Evolutionary conservation across 2,797 vertebrate species (phyloP).

Genomic region (Spatula clypeata): DNA sequence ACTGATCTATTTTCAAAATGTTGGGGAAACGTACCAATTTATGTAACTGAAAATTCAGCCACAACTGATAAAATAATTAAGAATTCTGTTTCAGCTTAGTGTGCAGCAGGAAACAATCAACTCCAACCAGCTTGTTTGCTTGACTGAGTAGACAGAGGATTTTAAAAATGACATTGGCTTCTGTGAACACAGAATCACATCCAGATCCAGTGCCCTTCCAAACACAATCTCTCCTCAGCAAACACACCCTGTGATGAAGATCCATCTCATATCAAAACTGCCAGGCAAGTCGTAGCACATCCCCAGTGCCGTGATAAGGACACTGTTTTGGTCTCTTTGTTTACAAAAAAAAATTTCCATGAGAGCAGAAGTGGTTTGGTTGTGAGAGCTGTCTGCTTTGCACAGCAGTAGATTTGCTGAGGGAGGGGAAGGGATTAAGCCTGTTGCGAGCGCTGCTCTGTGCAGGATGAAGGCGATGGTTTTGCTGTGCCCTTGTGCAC

Average conservation of each 20-base stretch:
- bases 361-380: background rate
- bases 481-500: background rate
- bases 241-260: background rate
- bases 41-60: background rate
- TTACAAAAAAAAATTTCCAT: background rate
- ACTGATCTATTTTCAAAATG: background rate
- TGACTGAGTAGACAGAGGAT: background rate
- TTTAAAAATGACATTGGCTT: background rate
- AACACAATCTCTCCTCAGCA: slow-evolving; percentile 19
- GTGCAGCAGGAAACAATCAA: background rate
- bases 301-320: background rate
- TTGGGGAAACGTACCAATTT: background rate
- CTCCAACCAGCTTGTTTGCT: background rate
- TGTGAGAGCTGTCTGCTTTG: background rate
- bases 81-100: background rate
- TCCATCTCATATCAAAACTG: slow-evolving; percentile 8
- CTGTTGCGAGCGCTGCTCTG: background rate
- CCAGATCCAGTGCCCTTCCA: background rate
- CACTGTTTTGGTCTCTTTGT: slow-evolving; percentile 7
- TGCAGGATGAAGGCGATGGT: background rate
- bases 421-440: background rate
- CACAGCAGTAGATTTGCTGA: background rate
- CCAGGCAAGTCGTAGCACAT: slow-evolving; percentile 5
- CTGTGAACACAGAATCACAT: background rate
- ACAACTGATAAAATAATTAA: slow-evolving; percentile 7